Evolutionary conservation across 2,888 invertebrate genomes (phyloP).

Genomic region (Tridacna gigas): DNA sequence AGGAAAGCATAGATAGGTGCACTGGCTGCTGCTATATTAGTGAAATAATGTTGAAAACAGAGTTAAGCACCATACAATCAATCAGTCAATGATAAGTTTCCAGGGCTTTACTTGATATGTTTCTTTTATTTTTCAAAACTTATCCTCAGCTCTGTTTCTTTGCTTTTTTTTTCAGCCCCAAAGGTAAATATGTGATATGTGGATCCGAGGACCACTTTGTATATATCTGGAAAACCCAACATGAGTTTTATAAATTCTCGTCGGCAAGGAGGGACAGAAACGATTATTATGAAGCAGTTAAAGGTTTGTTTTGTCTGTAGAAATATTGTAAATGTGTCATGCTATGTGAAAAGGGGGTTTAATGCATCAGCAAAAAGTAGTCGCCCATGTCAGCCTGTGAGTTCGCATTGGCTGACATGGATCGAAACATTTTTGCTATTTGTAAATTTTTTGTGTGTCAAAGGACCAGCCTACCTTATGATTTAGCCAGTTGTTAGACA

Average conservation of each 20-base stretch:
- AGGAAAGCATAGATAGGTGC: no score
- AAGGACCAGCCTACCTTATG: background rate
- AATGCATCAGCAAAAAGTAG: background rate
- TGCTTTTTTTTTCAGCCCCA: slow-evolving; percentile 89
- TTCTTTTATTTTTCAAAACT: no score
- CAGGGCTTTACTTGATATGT: no score
- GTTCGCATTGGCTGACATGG: no score
- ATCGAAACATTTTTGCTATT: no score
- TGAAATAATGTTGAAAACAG: no score
- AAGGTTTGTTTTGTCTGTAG: slow-evolving; percentile 85
- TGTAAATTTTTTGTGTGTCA: background rate
- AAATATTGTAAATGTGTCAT: no score
- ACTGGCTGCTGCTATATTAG: no score
- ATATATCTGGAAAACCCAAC: slow-evolving; percentile 99
- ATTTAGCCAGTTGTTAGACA: no score
- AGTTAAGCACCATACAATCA: no score
- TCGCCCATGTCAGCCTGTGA: no score
- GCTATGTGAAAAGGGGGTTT: background rate
- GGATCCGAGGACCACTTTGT: slow-evolving; percentile 99
- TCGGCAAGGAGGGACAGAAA: slow-evolving; percentile 96
- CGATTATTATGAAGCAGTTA: slow-evolving; percentile 98
- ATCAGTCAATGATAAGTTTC: no score
- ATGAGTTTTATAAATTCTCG: slow-evolving; percentile 97
- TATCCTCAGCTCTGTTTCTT: background rate
- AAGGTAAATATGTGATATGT: slow-evolving; percentile 98